phyloP scores from a whole-genome alignment of 1,140 invertebrate species.

The Macrosteles quadrilineatus region DNA sequence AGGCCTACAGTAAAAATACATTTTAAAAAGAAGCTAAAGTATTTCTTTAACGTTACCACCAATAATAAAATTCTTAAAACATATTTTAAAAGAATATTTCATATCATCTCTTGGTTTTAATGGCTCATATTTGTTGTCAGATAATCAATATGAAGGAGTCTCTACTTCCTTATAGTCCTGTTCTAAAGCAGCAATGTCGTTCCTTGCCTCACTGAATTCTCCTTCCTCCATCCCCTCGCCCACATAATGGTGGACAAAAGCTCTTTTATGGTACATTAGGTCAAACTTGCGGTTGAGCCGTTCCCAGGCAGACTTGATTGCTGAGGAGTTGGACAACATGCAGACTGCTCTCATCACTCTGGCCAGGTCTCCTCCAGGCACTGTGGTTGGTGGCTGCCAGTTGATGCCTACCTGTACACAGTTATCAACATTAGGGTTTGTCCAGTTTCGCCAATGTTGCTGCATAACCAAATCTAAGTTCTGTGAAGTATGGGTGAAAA shows the following conservation, averaged over 20 bases:
- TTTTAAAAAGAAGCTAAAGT: too few species aligned
- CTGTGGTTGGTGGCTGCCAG: slow-evolving; percentile 68
- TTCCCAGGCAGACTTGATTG: slow-evolving; percentile 77
- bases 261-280: slow-evolving; percentile 68
- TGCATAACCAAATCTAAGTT: too few species aligned
- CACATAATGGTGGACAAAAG: slow-evolving; percentile 57
- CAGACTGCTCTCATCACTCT: slow-evolving; percentile 61
- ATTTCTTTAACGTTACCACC: too few species aligned
- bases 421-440: too few species aligned
- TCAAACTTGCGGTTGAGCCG: slow-evolving; percentile 82
- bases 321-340: slow-evolving; percentile 84
- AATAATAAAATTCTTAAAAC: too few species aligned
- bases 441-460: too few species aligned
- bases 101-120: too few species aligned
- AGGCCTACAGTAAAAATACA: too few species aligned
- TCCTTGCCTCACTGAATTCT: slow-evolving; percentile 68
- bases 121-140: too few species aligned
- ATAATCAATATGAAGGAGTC: slow-evolving; percentile 45
- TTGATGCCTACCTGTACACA: slow-evolving; percentile 58
- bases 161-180: slow-evolving; percentile 61
- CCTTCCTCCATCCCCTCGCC: slow-evolving; percentile 81
- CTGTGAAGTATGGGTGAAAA: too few species aligned
- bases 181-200: slow-evolving; percentile 62
- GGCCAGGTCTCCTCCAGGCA: slow-evolving; percentile 62
- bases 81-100: too few species aligned